These are phyloP conservation scores for Heliornis fulica DNA, from an alignment of 2,113 vertebrate species.

Conservation along the genomic window DNA sequence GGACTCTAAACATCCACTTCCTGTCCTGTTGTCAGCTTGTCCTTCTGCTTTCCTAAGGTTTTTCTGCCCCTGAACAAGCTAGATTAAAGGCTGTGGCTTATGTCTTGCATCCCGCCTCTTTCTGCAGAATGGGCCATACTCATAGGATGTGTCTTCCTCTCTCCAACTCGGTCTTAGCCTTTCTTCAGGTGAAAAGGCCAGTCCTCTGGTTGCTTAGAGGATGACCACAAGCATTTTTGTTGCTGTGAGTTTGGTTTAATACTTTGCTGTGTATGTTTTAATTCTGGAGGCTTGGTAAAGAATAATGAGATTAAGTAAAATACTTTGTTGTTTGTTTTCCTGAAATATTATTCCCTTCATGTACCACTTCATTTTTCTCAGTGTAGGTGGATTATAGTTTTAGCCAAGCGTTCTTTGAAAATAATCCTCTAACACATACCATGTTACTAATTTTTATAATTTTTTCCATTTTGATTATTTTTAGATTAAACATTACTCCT, in stretches of 20 bases:
- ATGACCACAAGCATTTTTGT: background rate
- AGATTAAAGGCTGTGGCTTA: background rate
- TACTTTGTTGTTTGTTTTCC: background rate
- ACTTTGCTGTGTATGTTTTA: background rate
- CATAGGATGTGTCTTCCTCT: background rate
- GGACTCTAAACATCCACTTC: background rate
- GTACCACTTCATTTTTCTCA: background rate
- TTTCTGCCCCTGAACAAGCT: background rate
- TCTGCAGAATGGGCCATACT: background rate
- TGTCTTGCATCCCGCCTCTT: background rate
- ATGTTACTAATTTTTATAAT: background rate
- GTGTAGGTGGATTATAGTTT: background rate
- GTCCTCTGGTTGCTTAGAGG: background rate
- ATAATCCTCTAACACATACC: background rate
- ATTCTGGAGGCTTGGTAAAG: background rate
- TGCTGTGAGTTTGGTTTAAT: background rate
- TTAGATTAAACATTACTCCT: background rate
- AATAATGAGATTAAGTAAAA: background rate
- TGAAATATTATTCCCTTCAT: background rate
- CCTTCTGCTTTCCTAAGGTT: background rate
- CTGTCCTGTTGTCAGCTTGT: background rate
- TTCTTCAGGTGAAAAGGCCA: background rate
- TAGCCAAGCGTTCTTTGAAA: background rate
- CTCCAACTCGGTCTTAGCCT: no score
- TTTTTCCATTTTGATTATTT: background rate